A percentile compares a stretch with the other conserved stretches of the same genome.
Conservation (phyloP, 2,888 invertebrate species). For the Zeuzera pyrina region DNA sequence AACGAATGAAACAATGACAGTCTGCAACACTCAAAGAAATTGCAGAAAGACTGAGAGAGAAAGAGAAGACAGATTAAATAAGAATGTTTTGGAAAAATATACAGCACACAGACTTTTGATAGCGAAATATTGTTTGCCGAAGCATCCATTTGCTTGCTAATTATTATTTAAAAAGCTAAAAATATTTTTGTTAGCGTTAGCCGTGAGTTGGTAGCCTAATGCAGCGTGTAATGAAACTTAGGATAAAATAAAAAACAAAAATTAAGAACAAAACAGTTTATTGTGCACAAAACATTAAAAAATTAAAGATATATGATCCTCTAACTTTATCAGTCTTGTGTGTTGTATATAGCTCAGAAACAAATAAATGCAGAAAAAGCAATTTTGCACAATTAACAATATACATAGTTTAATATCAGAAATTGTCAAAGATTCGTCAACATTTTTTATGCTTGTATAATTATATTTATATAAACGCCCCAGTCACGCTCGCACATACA, state of each 20-base stretch:
- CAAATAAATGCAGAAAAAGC: constrained; percentile 62
- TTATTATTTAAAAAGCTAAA: constrained; percentile 8
- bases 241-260: constrained; percentile 58
- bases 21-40: constrained; percentile 30
- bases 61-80: constrained; percentile 20
- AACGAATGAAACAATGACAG: no score
- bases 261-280: constrained; percentile 59
- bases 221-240: constrained; percentile 11
- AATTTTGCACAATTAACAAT: constrained; percentile 34
- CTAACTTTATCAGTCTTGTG: constrained; percentile 69
- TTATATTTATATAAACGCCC: no score
- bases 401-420: constrained; percentile 18
- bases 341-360: constrained; percentile 66
- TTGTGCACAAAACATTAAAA: constrained; percentile 69
- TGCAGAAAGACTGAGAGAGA: constrained; percentile 38
- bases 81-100: constrained; percentile 27
- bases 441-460: no score
- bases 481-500: constrained; percentile 24
- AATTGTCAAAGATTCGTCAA: no score
- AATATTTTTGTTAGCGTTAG: constrained; percentile 1
- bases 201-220: constrained; percentile 14
- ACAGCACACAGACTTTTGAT: constrained; percentile 58
- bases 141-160: constrained; percentile 20
- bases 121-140: constrained; percentile 8
- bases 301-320: constrained; percentile 46